Evolutionary conservation across 2,888 invertebrate species (phyloP), one percentile per base, ranked within the genome.

Genomic region (Spodoptera picta): DNA sequence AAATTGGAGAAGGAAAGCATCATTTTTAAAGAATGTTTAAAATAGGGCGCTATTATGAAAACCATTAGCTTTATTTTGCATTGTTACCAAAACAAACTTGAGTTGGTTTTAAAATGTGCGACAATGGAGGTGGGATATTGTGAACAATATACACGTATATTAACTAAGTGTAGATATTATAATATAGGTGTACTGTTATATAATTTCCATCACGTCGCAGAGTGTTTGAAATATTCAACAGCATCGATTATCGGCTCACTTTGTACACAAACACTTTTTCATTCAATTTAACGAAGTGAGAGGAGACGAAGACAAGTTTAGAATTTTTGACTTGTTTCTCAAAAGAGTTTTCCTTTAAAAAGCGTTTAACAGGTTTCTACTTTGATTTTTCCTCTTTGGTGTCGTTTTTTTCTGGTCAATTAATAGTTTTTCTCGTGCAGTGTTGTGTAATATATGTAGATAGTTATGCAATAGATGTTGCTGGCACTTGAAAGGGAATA

Each of bases 191-290:
- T 59, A 66, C 66, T 60, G 67, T 69, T 81, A 83, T 85, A 85
- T 87, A 87, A 90, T 91, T 91, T 90, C 82, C 83, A 86, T 92
- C 91, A 91, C 90, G 90, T 88, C 79, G 81, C 85, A 31, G 79
- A 80, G 82, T 85, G 86, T 87, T 89, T 91, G 89, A 90, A 92
- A 92, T 92, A 92, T 93, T 92, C 91, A 92, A 90, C 87, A 84
- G 87, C 87, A 88, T 91, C 92, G 92, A 92, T 92, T 92, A 93
- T 91, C 90, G 86, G 84, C 85, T 86, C 90, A 88, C 88, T 92
- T 92, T 92, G 90, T 91, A 89, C 83, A 91, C 90, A 90, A 90
- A 90, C 87, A 85, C 83, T 88, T 91, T 78, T 91, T 90, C 87
- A 91, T 92, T 91, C 87, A 89, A 91, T 92, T 91, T 89, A 80